These are phyloP conservation scores for human DNA, from an alignment of 2,113 vertebrate genomes.

Conservation along the genomic window GRCh38 chr6:11242001-11242500, in stretches of 20 bases:
- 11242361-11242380: slow-evolving; percentile 19
- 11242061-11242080: slow-evolving; percentile 43
- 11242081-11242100: background rate
- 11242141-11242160: slow-evolving; percentile 59
- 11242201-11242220: slow-evolving; percentile 37
- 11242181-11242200: slow-evolving; percentile 12
- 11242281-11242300: slow-evolving; percentile 6
- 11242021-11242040: background rate
- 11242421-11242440: slow-evolving; percentile 4
- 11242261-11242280: background rate
- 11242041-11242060: slow-evolving; percentile 73
- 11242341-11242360: background rate
- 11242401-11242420: slow-evolving; percentile 7
- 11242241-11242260: slow-evolving; percentile 26
- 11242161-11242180: slow-evolving; percentile 66
- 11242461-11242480: background rate
- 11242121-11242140: slow-evolving; percentile 40
- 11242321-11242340: slow-evolving; percentile 47
- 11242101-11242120: background rate
- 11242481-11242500: background rate
- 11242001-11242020: slow-evolving; percentile 80
- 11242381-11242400: background rate
- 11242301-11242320: slow-evolving; percentile 66
- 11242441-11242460: background rate
- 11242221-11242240: background rate